Evolutionary conservation across 1,140 invertebrate genomes (phyloP).

Genomic region (Chironomus striatipennis): DNA sequence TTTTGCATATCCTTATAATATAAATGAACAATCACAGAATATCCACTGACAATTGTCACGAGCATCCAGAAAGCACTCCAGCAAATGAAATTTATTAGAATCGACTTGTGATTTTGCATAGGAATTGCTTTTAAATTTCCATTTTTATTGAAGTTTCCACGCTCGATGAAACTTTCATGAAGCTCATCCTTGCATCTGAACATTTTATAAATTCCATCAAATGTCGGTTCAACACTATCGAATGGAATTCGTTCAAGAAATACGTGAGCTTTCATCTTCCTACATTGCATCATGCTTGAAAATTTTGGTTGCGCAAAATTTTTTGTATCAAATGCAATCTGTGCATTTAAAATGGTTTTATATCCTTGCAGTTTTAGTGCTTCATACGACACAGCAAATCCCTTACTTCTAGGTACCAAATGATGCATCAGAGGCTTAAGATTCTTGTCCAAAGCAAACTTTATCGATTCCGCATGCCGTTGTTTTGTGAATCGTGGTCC

Average conservation of each 20-base stretch:
- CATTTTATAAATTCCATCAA: neutral
- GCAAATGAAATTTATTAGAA: no score
- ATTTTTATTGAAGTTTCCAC: neutral
- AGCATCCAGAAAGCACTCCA: no score
- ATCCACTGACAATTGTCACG: no score
- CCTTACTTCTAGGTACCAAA: neutral
- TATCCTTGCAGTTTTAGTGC: neutral
- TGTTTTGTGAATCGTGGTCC: neutral
- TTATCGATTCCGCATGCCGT: neutral
- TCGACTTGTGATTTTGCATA: no score
- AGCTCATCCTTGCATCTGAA: neutral
- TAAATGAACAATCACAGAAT: no score
- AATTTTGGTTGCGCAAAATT: neutral
- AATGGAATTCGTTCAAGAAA: neutral
- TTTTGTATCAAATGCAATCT: neutral
- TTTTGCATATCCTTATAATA: no score
- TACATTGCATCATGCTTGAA: neutral
- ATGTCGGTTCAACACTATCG: neutral
- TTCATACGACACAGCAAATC: neutral
- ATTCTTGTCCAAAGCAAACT: neutral
- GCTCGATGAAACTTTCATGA: neutral
- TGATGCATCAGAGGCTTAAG: neutral
- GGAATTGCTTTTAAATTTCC: neutral
- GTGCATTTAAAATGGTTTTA: neutral
- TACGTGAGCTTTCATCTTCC: neutral